phyloP scores from a whole-genome alignment of 2,888 invertebrate species.

The Drosophila paramelanica region DNA sequence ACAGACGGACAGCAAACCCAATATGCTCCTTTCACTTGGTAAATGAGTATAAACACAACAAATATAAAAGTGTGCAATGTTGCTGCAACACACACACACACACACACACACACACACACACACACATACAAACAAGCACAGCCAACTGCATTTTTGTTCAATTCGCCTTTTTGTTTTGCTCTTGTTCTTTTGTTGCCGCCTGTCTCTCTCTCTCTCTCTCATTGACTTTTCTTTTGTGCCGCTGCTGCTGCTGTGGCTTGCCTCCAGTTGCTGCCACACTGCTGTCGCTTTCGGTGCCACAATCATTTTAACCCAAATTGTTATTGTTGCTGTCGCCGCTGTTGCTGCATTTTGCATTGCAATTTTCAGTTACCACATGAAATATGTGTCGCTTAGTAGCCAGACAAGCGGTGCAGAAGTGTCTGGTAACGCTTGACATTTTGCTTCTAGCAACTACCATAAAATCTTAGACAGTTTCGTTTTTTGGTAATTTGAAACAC shows the following conservation, averaged over 20 bases:
- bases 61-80: constrained; percentile 41
- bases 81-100: constrained; percentile 31
- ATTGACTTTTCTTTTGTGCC: constrained; percentile 59
- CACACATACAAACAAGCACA: neutral
- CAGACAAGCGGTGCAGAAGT: constrained; percentile 12
- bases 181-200: constrained; percentile 49
- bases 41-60: neutral
- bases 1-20: no score
- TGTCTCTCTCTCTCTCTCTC: constrained; percentile 30
- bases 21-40: no score
- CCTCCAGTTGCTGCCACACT: constrained; percentile 27
- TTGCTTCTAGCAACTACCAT: constrained; percentile 42
- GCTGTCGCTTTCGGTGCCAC: constrained; percentile 50
- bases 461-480: constrained; percentile 44
- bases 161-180: constrained; percentile 65
- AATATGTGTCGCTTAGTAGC: constrained; percentile 41
- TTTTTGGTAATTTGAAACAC: constrained; percentile 34
- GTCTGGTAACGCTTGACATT: constrained; percentile 39
- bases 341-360: constrained; percentile 42
- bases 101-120: constrained; percentile 2
- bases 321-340: constrained; percentile 33
- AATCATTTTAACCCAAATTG: constrained; percentile 75
- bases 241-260: constrained; percentile 19
- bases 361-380: constrained; percentile 53
- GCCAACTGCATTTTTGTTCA: constrained; percentile 34